phyloP scores from a whole-genome alignment of 2,888 invertebrate species.

The Agonopterix subpropinquella region DNA sequence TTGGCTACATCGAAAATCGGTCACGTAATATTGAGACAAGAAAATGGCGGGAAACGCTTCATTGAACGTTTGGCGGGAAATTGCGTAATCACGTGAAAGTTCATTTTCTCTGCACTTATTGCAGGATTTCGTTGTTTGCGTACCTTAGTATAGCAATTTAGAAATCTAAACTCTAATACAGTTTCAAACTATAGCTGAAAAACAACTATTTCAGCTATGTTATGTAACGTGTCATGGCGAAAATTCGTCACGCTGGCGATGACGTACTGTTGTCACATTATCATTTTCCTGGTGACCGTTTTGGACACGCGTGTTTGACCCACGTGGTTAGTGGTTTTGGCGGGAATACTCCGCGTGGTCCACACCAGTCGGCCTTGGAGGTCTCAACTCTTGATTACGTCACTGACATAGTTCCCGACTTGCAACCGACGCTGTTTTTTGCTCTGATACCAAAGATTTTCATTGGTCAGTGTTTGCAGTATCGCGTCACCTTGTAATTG shows the following conservation, averaged over 20 bases:
- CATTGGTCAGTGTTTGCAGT: conserved; percentile 6
- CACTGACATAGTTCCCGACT: conserved; percentile 69
- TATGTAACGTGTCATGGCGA: no score
- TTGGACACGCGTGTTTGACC: background rate
- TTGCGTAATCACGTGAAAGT: conserved; percentile 60
- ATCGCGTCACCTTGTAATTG: conserved; percentile 10
- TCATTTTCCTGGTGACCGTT: background rate
- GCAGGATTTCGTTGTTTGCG: no score
- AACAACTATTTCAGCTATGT: no score
- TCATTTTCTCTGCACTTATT: conserved; percentile 11
- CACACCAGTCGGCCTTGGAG: conserved; percentile 63
- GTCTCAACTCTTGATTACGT: conserved; percentile 44
- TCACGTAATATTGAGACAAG: conserved; percentile 32
- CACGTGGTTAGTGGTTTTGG: conserved; percentile 51
- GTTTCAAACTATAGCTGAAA: no score
- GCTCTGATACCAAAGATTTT: conserved; percentile 14
- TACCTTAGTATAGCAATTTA: no score
- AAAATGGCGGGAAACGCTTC: conserved; percentile 68
- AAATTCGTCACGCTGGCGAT: background rate
- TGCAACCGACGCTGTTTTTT: conserved; percentile 50
- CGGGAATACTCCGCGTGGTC: conserved; percentile 51
- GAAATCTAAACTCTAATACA: no score
- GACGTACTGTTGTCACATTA: background rate
- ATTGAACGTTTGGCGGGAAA: conserved; percentile 68
- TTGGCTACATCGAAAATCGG: conserved; percentile 31